These are phyloP conservation scores for Ceratosolen fusciceps DNA, from an alignment of 1,140 invertebrate species.

Conservation along the genomic window DNA sequence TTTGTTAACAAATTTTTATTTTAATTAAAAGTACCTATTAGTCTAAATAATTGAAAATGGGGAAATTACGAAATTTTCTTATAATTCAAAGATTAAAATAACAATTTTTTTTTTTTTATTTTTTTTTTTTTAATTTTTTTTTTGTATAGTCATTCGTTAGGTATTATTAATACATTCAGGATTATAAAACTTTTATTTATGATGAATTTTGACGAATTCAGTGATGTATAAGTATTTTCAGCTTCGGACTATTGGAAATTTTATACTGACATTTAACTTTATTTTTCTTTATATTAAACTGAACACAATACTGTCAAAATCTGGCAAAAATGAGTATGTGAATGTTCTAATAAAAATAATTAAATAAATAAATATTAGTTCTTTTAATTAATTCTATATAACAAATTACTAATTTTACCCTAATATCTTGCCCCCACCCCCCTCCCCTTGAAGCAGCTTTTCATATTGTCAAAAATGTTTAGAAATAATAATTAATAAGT, in stretches of 20 bases:
- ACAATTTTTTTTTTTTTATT: too few relatives aligned
- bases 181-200: conserved; percentile 11
- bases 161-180: conserved; percentile 14
- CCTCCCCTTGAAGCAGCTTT: too few relatives aligned
- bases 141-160: not conserved
- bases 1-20: conserved; percentile 20
- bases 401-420: not conserved
- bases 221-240: conserved; percentile 6
- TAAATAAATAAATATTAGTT: conserved; percentile 20
- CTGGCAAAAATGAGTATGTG: conserved; percentile 39
- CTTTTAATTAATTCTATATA: not conserved
- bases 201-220: conserved; percentile 25
- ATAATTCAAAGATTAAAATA: not conserved
- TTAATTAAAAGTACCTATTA: conserved; percentile 11
- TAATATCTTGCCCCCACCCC: too few relatives aligned
- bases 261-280: not conserved
- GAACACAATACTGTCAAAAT: conserved; percentile 36
- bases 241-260: conserved; percentile 8
- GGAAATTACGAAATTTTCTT: conserved; percentile 18
- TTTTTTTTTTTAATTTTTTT: too few relatives aligned
- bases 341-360: conserved; percentile 42
- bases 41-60: conserved; percentile 10
- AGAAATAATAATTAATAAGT: too few relatives aligned
- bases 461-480: too few relatives aligned
- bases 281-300: conserved; percentile 34